Evolutionary conservation across 2,888 invertebrate genomes (phyloP).

Genomic region (Homarus gammarus): DNA sequence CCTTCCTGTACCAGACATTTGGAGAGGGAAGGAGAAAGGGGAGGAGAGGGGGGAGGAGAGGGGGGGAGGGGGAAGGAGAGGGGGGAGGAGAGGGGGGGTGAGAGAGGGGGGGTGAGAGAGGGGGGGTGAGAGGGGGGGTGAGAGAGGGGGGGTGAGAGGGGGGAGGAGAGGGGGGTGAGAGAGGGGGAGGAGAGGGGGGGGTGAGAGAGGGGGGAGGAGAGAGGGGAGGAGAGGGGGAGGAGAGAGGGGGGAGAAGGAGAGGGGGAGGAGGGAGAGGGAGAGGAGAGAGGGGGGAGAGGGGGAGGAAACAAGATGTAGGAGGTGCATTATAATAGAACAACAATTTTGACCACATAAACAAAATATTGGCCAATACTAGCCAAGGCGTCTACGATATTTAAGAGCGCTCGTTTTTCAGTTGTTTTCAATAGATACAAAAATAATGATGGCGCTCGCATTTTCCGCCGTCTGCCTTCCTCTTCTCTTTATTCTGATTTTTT

Average conservation of each 20-base stretch:
- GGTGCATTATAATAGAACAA: background rate
- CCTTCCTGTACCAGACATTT: no score
- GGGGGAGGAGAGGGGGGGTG: background rate
- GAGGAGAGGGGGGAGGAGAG: background rate
- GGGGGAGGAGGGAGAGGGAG: background rate
- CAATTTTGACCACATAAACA: constrained; percentile 17
- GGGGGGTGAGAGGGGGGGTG: background rate
- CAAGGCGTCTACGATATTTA: constrained; percentile 38
- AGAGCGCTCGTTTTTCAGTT: constrained; percentile 45
- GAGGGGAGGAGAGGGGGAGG: background rate
- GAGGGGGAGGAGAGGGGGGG: background rate
- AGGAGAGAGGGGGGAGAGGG: background rate
- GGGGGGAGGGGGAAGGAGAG: background rate
- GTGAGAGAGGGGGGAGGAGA: background rate
- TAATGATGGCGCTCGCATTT: constrained; percentile 52
- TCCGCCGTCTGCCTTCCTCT: constrained; percentile 5
- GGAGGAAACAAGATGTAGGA: background rate
- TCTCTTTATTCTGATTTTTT: no score
- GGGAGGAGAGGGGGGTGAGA: background rate
- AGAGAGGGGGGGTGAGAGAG: background rate
- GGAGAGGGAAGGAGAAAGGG: background rate
- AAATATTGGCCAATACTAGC: constrained; percentile 26
- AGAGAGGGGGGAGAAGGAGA: background rate
- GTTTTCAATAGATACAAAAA: constrained; percentile 61
- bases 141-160: background rate